These are phyloP conservation scores for Acrocephalus arundinaceus DNA, from an alignment of 2,113 vertebrate species.

Conservation along the genomic window DNA sequence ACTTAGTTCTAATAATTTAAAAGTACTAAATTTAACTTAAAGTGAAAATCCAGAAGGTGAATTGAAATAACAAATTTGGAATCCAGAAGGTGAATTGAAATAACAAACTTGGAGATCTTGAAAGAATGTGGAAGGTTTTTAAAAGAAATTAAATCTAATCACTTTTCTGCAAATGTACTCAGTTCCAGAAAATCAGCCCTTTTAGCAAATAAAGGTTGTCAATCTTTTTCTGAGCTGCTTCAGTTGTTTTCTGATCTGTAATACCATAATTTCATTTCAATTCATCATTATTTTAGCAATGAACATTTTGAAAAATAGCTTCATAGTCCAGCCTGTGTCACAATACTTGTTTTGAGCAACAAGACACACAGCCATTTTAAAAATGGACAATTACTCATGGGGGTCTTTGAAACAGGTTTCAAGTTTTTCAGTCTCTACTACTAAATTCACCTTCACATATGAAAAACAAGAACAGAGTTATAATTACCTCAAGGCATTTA, in stretches of 20 bases:
- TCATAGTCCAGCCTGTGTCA: background rate
- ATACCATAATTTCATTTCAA: background rate
- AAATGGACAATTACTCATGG: background rate
- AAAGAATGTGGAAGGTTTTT: background rate
- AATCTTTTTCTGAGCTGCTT: background rate
- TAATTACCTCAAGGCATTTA: background rate
- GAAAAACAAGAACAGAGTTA: constrained; percentile 14
- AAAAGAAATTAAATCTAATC: background rate
- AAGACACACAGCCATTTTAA: background rate
- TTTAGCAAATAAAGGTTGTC: background rate
- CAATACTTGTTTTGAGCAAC: background rate
- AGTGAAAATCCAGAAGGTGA: background rate
- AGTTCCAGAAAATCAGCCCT: background rate
- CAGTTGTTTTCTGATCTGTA: background rate
- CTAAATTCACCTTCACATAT: background rate
- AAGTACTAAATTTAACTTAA: background rate
- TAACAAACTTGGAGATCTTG: background rate
- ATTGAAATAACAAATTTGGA: background rate
- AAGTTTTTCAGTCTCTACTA: background rate
- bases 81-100: background rate
- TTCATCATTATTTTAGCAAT: background rate
- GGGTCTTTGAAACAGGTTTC: background rate
- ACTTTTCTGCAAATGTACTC: background rate
- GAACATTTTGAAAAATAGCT: background rate
- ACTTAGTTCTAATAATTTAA: background rate